phyloP scores from a whole-genome alignment of 2,888 invertebrate species.

The Pyrocoelia pectoralis region DNA sequence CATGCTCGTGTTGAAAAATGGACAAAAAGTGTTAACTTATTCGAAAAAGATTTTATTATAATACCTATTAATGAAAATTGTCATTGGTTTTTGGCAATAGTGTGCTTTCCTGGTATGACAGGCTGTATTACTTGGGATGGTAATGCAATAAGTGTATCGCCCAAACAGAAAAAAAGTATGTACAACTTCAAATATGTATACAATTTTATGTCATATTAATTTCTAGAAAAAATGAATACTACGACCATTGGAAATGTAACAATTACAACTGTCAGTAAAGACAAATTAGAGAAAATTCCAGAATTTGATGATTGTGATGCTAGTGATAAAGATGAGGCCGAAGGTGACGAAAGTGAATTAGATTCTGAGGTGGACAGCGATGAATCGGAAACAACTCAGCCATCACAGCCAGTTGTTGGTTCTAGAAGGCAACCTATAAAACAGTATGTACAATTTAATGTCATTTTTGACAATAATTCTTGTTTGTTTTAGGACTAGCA shows the following conservation, averaged over 20 bases:
- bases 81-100: constrained; percentile 97
- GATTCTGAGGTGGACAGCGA: constrained; percentile 62
- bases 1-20: constrained; percentile 93
- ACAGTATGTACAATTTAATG: constrained; percentile 63
- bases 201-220: neutral
- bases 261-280: constrained; percentile 63
- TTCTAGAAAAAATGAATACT: constrained; percentile 62
- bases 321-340: constrained; percentile 73
- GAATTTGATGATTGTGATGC: constrained; percentile 74
- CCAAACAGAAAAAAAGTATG: constrained; percentile 62
- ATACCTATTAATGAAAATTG: constrained; percentile 98
- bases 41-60: constrained; percentile 94
- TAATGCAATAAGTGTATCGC: constrained; percentile 62
- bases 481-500: constrained; percentile 75
- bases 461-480: neutral
- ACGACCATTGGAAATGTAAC: constrained; percentile 73
- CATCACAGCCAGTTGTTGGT: constrained; percentile 39
- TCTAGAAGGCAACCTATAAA: constrained; percentile 66
- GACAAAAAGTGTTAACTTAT: constrained; percentile 97
- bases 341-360: constrained; percentile 80
- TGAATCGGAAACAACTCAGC: constrained; percentile 50
- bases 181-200: neutral
- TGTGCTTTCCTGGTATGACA: constrained; percentile 90
- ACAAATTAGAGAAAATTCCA: constrained; percentile 63
- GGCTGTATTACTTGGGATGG: constrained; percentile 76